Percentiles rank a stretch among this genome's conserved stretches.
Evolutionary conservation across 2,888 invertebrate species (phyloP).

Genomic region (Troilus luridus): DNA sequence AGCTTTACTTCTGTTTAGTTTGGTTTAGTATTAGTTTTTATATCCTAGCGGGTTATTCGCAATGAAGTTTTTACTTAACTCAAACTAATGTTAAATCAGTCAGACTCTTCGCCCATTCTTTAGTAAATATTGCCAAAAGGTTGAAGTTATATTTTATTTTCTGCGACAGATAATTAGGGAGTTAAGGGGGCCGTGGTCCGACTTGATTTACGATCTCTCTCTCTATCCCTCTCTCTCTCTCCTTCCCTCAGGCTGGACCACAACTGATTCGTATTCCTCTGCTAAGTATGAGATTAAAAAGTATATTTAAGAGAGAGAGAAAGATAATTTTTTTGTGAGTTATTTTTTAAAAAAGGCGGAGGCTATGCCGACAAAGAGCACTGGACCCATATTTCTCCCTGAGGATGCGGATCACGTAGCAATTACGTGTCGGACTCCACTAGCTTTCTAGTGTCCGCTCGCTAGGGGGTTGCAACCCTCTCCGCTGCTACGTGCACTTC

Average conservation of each 20-base stretch:
- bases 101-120: neutral
- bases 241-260: neutral
- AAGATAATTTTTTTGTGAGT: constrained; percentile 26
- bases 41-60: too few relatives aligned
- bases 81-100: neutral
- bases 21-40: too few relatives aligned
- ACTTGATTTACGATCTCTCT: neutral
- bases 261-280: constrained; percentile 30
- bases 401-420: constrained; percentile 40
- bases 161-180: neutral
- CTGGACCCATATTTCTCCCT: constrained; percentile 36
- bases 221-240: too few relatives aligned
- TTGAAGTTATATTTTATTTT: neutral
- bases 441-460: neutral
- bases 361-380: constrained; percentile 6
- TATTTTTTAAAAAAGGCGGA: neutral
- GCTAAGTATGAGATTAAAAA: constrained; percentile 49
- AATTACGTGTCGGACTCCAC: constrained; percentile 40
- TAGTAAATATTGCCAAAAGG: neutral
- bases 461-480: constrained; percentile 34
- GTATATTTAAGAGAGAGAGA: constrained; percentile 27
- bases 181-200: neutral
- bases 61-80: neutral
- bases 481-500: neutral
- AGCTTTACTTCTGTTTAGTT: too few relatives aligned